These are phyloP conservation scores for Megaceryle alcyon DNA, from an alignment of 2,797 vertebrate species.

Conservation along the genomic window DNA sequence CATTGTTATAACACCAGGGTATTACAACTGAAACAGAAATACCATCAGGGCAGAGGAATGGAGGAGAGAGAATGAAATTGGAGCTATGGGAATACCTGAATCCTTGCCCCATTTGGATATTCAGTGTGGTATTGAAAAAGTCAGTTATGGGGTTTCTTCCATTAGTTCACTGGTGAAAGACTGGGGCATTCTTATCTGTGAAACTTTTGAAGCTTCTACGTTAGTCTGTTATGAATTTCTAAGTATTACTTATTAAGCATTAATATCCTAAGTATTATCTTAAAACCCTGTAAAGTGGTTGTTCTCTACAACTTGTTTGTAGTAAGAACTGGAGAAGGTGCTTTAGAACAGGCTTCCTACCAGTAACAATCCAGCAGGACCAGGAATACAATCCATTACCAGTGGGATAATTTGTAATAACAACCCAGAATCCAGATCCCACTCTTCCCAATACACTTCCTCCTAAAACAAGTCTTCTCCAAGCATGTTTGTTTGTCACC, in stretches of 20 bases:
- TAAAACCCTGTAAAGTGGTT: background rate
- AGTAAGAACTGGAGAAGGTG: background rate
- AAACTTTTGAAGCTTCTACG: background rate
- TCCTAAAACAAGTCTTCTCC: background rate
- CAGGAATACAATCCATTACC: background rate
- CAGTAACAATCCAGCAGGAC: background rate
- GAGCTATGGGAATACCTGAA: background rate
- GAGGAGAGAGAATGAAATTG: background rate
- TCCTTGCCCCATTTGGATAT: background rate
- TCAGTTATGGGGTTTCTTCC: background rate
- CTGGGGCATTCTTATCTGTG: background rate
- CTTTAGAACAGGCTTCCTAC: background rate
- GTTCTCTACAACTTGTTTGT: background rate
- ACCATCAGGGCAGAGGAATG: background rate
- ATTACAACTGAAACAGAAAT: background rate
- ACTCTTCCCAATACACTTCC: background rate
- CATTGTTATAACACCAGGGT: background rate
- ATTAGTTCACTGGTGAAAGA: background rate
- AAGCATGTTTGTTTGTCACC: background rate
- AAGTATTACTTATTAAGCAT: background rate
- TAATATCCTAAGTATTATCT: background rate
- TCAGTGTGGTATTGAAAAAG: background rate
- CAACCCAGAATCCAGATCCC: background rate
- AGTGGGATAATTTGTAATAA: too few species aligned
- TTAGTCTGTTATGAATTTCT: background rate